Conservation (phyloP, 2,113 vertebrate species). For the Dasypus novemcinctus region DNA sequence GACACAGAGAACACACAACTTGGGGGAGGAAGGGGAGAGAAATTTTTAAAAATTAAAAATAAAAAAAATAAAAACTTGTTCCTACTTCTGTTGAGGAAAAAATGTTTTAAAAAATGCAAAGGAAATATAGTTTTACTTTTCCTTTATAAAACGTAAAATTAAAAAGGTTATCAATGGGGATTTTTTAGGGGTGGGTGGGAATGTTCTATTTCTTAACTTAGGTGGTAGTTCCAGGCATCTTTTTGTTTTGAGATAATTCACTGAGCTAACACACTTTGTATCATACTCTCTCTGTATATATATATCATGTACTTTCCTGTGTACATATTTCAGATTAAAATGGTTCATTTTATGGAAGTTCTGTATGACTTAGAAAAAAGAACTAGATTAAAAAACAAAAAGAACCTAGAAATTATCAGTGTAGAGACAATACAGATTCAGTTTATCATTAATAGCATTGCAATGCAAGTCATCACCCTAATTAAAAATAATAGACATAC, state of each 20-base stretch:
- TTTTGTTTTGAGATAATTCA: not conserved
- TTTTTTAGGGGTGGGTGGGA: not conserved
- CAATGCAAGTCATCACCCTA: not conserved
- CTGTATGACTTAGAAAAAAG: not conserved
- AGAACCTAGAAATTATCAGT: conserved; percentile 20
- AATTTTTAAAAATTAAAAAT: too few relatives aligned
- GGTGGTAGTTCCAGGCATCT: not conserved
- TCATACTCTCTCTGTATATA: too few relatives aligned
- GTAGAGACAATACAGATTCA: not conserved
- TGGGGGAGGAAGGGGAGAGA: too few relatives aligned
- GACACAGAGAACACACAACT: too few relatives aligned
- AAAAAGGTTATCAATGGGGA: not conserved
- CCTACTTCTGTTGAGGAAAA: too few relatives aligned
- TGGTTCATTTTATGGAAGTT: not conserved
- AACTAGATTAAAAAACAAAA: conserved; percentile 30
- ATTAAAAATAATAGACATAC: not conserved
- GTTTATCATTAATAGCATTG: not conserved
- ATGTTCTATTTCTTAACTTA: conserved; percentile 7
- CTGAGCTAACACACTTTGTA: not conserved
- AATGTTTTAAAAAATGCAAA: too few relatives aligned
- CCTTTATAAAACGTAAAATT: conserved; percentile 15
- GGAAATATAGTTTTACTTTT: not conserved
- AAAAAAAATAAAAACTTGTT: too few relatives aligned
- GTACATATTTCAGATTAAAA: not conserved
- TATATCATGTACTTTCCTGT: not conserved